Evolutionary conservation across 1,140 invertebrate genomes (phyloP).

Genomic region (Propsilocerus akamusi): DNA sequence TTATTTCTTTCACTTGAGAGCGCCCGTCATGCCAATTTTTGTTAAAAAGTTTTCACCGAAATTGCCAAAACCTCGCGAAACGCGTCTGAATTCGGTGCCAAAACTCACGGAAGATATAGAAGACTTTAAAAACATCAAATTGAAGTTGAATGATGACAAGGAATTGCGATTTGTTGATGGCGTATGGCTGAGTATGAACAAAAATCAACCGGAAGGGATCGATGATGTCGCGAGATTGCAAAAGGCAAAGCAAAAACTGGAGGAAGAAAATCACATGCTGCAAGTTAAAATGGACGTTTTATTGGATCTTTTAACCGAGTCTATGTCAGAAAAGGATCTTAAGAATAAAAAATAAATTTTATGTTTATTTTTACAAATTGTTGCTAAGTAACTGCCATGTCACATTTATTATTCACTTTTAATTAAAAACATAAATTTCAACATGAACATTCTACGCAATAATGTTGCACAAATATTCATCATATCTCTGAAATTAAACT

Average conservation of each 20-base stretch:
- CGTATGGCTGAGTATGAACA: not conserved
- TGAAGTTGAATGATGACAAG: not conserved
- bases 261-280: not conserved
- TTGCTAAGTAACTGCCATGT: too few species aligned
- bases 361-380: too few species aligned
- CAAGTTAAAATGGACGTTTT: not conserved
- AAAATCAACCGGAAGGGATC: not conserved
- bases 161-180: not conserved
- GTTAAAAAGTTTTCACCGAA: not conserved
- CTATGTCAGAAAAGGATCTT: not conserved
- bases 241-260: not conserved
- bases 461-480: too few species aligned
- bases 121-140: not conserved
- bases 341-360: too few species aligned
- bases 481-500: too few species aligned
- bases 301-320: not conserved
- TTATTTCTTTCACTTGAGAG: too few species aligned
- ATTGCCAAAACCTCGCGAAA: not conserved
- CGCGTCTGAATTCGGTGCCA: not conserved
- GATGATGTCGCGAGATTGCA: not conserved
- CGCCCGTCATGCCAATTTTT: constrained; percentile 3
- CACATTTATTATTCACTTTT: too few species aligned
- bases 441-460: too few species aligned
- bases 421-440: too few species aligned
- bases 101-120: not conserved